A percentile compares a stretch with the other conserved stretches of the same genome.
Conservation (phyloP, 2,113 vertebrate genomes). For the Epinephelus lanceolatus region DNA sequence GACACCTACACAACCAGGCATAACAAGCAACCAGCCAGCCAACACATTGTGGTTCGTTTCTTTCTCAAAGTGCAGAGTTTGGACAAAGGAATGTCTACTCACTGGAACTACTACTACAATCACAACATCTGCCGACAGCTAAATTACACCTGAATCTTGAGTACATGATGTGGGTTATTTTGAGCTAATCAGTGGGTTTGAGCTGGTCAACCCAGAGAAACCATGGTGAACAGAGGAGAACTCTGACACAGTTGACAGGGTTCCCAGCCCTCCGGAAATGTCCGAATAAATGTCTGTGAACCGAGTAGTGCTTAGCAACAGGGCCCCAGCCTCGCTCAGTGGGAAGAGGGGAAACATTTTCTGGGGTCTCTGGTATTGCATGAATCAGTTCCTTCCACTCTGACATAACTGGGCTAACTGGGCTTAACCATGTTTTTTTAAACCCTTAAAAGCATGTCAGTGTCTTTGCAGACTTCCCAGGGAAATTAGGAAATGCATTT, state of each 20-base stretch:
- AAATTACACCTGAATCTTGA: slow-evolving; percentile 10
- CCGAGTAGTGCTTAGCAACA: slow-evolving; percentile 53
- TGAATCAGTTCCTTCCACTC: slow-evolving; percentile 20
- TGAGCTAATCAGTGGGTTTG: not conserved
- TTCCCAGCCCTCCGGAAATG: slow-evolving; percentile 43
- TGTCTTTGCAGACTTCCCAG: not conserved
- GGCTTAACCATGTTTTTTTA: not conserved
- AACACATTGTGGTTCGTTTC: not conserved
- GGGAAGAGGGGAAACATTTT: slow-evolving; percentile 25
- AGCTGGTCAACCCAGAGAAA: slow-evolving; percentile 19
- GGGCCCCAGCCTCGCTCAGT: slow-evolving; percentile 31
- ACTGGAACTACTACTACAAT: not conserved
- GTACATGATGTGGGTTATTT: not conserved
- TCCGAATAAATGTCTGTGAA: slow-evolving; percentile 53
- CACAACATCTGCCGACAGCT: not conserved
- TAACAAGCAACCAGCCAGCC: slow-evolving; percentile 21
- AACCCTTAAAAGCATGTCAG: not conserved
- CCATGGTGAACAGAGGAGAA: slow-evolving; percentile 29
- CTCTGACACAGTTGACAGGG: slow-evolving; percentile 44
- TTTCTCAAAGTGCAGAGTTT: slow-evolving; percentile 8
- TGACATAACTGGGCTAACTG: slow-evolving; percentile 22
- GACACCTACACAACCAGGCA: slow-evolving; percentile 16
- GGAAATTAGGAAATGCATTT: slow-evolving; percentile 19
- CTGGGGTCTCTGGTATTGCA: slow-evolving; percentile 6
- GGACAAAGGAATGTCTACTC: not conserved